phyloP scores from a whole-genome alignment of 2,797 vertebrate species.

The Hyperoplus lanceolatus region DNA sequence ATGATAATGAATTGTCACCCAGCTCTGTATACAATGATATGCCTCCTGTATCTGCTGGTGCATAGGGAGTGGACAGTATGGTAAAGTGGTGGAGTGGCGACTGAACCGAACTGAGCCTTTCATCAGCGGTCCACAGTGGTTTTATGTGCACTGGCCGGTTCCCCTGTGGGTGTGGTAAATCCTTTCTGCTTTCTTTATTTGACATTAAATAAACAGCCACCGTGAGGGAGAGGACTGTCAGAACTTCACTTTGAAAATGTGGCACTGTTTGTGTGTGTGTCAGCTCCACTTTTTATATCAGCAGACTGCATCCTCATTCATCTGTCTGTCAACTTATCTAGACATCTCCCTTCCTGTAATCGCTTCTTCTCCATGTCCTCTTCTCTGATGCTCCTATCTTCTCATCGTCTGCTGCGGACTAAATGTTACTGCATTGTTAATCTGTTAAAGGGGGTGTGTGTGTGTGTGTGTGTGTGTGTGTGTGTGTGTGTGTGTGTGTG shows the following conservation, averaged over 20 bases:
- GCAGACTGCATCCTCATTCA: slow-evolving; percentile 56
- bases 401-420: slow-evolving; percentile 55
- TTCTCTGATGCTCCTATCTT: slow-evolving; percentile 33
- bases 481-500: not conserved
- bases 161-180: slow-evolving; percentile 48
- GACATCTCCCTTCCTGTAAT: slow-evolving; percentile 67
- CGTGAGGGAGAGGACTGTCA: slow-evolving; percentile 42
- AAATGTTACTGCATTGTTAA: slow-evolving; percentile 44
- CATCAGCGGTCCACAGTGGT: slow-evolving; percentile 47
- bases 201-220: slow-evolving; percentile 53
- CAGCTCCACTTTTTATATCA: slow-evolving; percentile 50
- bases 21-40: slow-evolving; percentile 11
- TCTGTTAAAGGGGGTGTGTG: slow-evolving; percentile 19
- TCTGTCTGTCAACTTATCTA: slow-evolving; percentile 72
- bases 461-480: slow-evolving; percentile 17
- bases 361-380: slow-evolving; percentile 50
- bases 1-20: slow-evolving; percentile 30
- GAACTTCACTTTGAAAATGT: slow-evolving; percentile 32
- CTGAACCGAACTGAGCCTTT: slow-evolving; percentile 16
- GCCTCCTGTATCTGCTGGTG: slow-evolving; percentile 29
- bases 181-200: slow-evolving; percentile 55
- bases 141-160: slow-evolving; percentile 41
- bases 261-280: slow-evolving; percentile 6
- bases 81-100: slow-evolving; percentile 28
- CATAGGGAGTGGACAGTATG: not conserved